phyloP scores from a whole-genome alignment of 2,797 vertebrate species.

The Stomatorhinus walkeri region DNA sequence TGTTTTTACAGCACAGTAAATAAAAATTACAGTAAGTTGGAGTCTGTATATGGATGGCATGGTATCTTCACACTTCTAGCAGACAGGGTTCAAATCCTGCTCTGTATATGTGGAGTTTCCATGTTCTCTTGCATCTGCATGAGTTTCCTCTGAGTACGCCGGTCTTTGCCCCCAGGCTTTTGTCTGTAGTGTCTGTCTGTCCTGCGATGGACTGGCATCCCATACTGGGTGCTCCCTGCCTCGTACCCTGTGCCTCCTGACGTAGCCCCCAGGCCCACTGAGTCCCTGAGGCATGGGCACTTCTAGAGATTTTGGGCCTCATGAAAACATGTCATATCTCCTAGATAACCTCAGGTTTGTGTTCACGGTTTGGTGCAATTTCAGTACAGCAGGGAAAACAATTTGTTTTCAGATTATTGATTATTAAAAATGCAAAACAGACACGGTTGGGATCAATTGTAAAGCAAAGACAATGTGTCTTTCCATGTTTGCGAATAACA shows the following conservation, averaged over 20 bases:
- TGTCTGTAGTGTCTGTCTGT: not conserved
- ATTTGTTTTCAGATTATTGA: too few species aligned
- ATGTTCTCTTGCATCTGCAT: not conserved
- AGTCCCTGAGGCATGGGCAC: not conserved
- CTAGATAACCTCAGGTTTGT: too few species aligned
- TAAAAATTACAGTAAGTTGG: too few species aligned
- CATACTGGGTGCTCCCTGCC: not conserved
- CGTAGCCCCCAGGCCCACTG: not conserved
- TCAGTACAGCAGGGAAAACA: too few species aligned
- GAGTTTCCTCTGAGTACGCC: not conserved
- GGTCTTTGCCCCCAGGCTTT: not conserved
- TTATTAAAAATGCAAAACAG: too few species aligned
- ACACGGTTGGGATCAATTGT: too few species aligned
- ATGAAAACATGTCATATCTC: not conserved
- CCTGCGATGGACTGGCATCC: not conserved
- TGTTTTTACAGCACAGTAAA: too few species aligned
- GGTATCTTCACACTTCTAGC: not conserved
- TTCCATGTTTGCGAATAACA: too few species aligned
- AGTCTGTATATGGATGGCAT: not conserved
- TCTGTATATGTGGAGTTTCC: not conserved
- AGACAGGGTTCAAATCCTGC: too few species aligned
- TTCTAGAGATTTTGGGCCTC: not conserved
- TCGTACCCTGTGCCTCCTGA: not conserved
- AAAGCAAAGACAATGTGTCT: too few species aligned
- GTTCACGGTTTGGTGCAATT: too few species aligned